Conservation (phyloP, 1,140 invertebrate species). For the Hycleus phaleratus region DNA sequence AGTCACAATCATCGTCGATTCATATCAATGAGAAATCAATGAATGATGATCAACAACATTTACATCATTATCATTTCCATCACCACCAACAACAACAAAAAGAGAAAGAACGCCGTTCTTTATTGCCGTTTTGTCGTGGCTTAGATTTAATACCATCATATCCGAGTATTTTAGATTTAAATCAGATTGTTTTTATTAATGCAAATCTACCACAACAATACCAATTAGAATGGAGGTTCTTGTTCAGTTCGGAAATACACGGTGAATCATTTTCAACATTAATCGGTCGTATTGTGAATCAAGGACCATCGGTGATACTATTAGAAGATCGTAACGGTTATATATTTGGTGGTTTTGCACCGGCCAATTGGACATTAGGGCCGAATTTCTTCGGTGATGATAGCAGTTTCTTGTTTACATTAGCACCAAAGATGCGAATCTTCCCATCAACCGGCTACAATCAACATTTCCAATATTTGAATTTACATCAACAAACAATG, state of each 20-base stretch:
- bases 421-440: constrained; percentile 67
- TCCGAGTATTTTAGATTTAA: constrained; percentile 66
- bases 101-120: constrained; percentile 40
- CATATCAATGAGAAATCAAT: constrained; percentile 4
- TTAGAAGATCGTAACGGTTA: constrained; percentile 73
- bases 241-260: constrained; percentile 75
- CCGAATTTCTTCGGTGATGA: constrained; percentile 67
- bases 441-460: constrained; percentile 76
- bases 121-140: constrained; percentile 49
- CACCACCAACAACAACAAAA: constrained; percentile 2
- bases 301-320: constrained; percentile 70
- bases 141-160: constrained; percentile 64
- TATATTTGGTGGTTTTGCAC: constrained; percentile 82
- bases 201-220: constrained; percentile 62
- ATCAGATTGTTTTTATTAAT: constrained; percentile 71
- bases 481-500: constrained; percentile 80
- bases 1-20: constrained; percentile 2
- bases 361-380: constrained; percentile 62
- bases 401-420: constrained; percentile 72
- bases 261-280: constrained; percentile 76
- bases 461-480: constrained; percentile 84
- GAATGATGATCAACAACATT: constrained; percentile 8
- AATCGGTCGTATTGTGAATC: constrained; percentile 61
- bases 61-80: constrained; percentile 3
- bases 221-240: constrained; percentile 69